Percentiles rank a stretch among this genome's conserved stretches.
Conservation (phyloP, 2,888 invertebrate genomes). For the Pomacea canaliculata region DNA sequence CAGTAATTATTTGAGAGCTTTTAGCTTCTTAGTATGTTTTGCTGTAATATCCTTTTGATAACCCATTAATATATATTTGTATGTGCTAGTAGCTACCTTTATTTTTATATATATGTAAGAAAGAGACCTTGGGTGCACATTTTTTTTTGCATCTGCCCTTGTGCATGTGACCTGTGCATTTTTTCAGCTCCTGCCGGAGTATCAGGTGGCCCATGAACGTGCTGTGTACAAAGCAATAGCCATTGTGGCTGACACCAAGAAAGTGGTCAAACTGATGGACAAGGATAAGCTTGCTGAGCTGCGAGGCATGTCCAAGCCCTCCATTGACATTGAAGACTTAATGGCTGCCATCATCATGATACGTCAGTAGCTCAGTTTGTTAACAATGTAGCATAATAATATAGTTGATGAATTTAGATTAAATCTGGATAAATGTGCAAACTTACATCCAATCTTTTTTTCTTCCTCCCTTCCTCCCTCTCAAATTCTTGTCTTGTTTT, state of each 20-base stretch:
- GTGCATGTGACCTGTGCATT: neutral
- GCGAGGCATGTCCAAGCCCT: constrained; percentile 67
- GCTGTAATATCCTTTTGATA: too few species aligned
- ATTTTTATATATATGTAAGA: too few species aligned
- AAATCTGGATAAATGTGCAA: too few species aligned
- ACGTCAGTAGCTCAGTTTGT: constrained; percentile 43
- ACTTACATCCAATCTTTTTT: too few species aligned
- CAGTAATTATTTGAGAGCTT: too few species aligned
- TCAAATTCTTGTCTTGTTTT: too few species aligned
- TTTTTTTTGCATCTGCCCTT: too few species aligned
- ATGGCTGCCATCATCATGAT: constrained; percentile 70
- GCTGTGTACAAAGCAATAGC: constrained; percentile 70
- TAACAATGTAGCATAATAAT: neutral
- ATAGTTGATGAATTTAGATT: neutral
- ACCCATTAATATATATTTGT: too few species aligned
- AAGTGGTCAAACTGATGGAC: constrained; percentile 67
- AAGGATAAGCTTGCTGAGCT: constrained; percentile 66
- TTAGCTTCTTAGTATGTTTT: too few species aligned
- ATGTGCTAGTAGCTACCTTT: too few species aligned
- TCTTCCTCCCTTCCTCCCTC: too few species aligned
- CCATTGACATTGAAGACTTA: constrained; percentile 67
- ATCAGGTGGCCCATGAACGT: constrained; percentile 69
- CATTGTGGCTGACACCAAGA: constrained; percentile 69
- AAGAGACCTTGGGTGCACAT: too few species aligned
- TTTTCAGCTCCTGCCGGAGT: constrained; percentile 66